Evolutionary conservation across 2,113 vertebrate species (phyloP).

Genomic region (Pelmatolapia mariae): DNA sequence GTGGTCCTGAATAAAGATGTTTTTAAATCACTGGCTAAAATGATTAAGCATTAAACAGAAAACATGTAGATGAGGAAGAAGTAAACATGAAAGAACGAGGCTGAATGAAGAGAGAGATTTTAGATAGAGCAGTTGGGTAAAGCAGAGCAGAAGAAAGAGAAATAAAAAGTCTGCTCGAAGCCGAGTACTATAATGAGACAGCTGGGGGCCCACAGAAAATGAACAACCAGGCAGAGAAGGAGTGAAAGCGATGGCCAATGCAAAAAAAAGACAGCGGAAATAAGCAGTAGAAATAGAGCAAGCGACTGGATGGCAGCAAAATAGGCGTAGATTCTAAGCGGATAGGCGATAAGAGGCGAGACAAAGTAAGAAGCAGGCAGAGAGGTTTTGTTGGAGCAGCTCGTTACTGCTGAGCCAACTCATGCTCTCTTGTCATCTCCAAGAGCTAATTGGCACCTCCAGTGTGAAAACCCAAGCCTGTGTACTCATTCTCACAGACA

Average conservation of each 20-base stretch:
- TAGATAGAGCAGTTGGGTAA: neutral
- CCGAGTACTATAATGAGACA: conserved; percentile 61
- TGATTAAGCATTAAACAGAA: neutral
- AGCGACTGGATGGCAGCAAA: conserved; percentile 14
- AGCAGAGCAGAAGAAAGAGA: neutral
- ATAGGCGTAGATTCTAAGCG: neutral
- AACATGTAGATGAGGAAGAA: neutral
- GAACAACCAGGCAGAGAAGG: conserved; percentile 2
- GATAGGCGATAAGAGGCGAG: neutral
- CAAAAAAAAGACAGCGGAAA: neutral
- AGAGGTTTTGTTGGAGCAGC: conserved; percentile 34
- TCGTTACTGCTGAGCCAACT: conserved; percentile 54
- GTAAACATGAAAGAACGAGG: neutral
- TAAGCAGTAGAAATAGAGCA: neutral
- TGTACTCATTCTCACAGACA: conserved; percentile 31
- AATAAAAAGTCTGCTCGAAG: conserved; percentile 10
- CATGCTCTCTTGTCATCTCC: conserved; percentile 55
- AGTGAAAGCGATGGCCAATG: neutral
- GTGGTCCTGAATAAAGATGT: neutral
- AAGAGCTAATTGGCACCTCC: conserved; percentile 68
- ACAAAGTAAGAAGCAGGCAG: conserved; percentile 35
- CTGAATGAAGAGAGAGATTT: neutral
- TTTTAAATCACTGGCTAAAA: neutral
- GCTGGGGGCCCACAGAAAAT: conserved; percentile 41
- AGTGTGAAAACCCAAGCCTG: conserved; percentile 46